These are phyloP conservation scores for Uropetala carovei DNA, from an alignment of 2,888 invertebrate genomes.

Conservation along the genomic window DNA sequence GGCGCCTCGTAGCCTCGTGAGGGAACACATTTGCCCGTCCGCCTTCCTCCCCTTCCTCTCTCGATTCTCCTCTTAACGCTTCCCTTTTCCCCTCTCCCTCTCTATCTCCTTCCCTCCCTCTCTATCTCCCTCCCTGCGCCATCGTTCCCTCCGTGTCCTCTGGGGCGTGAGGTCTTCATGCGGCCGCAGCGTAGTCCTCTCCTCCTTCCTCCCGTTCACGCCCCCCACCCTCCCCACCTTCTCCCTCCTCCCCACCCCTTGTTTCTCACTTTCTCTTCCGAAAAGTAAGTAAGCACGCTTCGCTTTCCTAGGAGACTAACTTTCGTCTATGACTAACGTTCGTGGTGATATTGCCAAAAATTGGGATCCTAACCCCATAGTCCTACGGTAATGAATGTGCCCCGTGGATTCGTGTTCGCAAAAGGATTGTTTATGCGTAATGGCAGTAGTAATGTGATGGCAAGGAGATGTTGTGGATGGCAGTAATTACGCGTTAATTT, in stretches of 20 bases:
- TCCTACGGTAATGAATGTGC: no score
- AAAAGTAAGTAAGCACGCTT: no score
- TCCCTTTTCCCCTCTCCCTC: slow-evolving; percentile 33
- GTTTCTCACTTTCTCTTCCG: slow-evolving; percentile 1
- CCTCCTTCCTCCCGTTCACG: background rate
- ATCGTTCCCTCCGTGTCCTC: background rate
- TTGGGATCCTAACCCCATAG: no score
- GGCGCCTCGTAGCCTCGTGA: slow-evolving; percentile 68
- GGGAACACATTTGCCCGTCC: slow-evolving; percentile 55
- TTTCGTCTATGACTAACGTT: no score
- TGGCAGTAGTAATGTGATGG: no score
- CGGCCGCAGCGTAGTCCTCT: background rate
- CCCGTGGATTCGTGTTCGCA: no score
- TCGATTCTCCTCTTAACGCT: slow-evolving; percentile 27
- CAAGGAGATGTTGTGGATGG: no score
- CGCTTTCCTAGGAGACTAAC: no score
- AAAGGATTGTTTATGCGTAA: no score
- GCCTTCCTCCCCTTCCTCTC: background rate
- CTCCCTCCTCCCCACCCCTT: background rate
- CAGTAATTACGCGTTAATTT: no score
- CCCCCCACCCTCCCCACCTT: background rate
- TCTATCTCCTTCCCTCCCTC: background rate
- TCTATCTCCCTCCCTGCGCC: background rate
- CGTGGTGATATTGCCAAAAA: no score
- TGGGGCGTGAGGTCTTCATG: background rate